Base-by-base conservation (phyloP, 2,113 vertebrate species). In the Sinocyclocheilus anshuiensis region DNA sequence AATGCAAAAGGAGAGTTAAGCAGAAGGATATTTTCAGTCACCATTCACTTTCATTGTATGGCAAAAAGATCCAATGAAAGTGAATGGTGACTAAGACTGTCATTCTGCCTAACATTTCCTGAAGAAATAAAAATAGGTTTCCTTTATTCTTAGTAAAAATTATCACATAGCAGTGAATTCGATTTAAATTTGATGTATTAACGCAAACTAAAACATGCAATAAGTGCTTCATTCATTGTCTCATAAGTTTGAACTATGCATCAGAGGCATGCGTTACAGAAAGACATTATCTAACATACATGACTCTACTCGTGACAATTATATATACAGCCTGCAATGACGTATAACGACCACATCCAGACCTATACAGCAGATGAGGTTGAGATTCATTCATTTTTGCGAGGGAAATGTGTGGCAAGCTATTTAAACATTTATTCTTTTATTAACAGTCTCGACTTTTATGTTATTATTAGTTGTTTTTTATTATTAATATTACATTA, bases 251-350 rank as follows among this genome's bases (percentile, higher is more conserved):
- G 3, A 53, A 53, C 13, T 20, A 1, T 77, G 13, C 24, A 45
- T 42, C 7, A n/a, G 20, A 18, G 39, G 4, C 36, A 67, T 42
- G 36, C 5, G 57, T 65, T 65, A 20, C 63, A 53, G 57, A 10
- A 69, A 36, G 61, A 15, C 42, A 82, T 69, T 81, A 81, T 69
- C 80, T 69, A 69, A 82, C 26, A 7, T 29, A 81, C 42, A 9
- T 8, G 39, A 50, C 59, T 81, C 4, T 67, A 69, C 79, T 15
- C 79, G 42, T 82, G 80, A 53, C 24, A 33, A 13, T 53, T 82
- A 82, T 50, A 81, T 50, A 69, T 53, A 22, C 61, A 50, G 39
- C 42, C 53, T 67, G 48, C 48, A 77, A 20, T 77, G 48, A 77
- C 16, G 18, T 42, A 55, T 11, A 77, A 77, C 10, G 13, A 15